Base-by-base conservation (phyloP, 2,113 vertebrate species). In the Rhea pennata region DNA sequence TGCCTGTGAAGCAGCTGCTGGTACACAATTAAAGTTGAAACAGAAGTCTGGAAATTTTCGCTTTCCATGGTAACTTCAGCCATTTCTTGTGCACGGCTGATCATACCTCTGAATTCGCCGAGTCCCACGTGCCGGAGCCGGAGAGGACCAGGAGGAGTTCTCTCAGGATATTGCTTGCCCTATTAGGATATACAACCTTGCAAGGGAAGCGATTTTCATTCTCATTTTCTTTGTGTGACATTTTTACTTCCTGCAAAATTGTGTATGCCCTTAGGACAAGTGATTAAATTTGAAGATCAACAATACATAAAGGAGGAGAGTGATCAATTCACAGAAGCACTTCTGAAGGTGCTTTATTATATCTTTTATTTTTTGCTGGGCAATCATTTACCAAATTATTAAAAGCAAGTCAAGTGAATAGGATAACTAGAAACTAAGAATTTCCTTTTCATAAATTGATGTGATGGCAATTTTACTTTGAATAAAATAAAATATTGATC, bases 211-310 rank as follows among this genome's bases (percentile, higher is more conserved):
- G 16, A 39, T 72, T 87, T 75, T 66, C 31, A 15, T 36, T 88
- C 56, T 82, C 67, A 27, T 64, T 42, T 39, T 51, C 46, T n/a
- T 73, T 77, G 13, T 71, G 69, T 90, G 93, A 87, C 48, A 67
- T 91, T 96, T 96, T 92, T 84, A 88, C 76, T 94, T 93, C 80
- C 92, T 78, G 65, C 73, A 80, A 84, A 84, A 88, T 77, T 40
- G 80, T 79, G 44, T 61, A 56, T 75, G 80, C 85, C 92, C 92
- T 93, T 80, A 23, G 26, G 93, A 84, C n/a, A 94, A 96, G 73
- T 20, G 80, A 88, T 94, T 97, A 93, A 92, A 95, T 84, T 75
- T 88, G 80, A 93, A 96, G 64, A 95, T 64, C 95, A 92, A 91
- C 82, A 95, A 81, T 31, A 92, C n/a, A 80, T 69, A 89, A 96